Base-by-base conservation (phyloP, 2,888 invertebrate genomes). In the Orchestes rusci region DNA sequence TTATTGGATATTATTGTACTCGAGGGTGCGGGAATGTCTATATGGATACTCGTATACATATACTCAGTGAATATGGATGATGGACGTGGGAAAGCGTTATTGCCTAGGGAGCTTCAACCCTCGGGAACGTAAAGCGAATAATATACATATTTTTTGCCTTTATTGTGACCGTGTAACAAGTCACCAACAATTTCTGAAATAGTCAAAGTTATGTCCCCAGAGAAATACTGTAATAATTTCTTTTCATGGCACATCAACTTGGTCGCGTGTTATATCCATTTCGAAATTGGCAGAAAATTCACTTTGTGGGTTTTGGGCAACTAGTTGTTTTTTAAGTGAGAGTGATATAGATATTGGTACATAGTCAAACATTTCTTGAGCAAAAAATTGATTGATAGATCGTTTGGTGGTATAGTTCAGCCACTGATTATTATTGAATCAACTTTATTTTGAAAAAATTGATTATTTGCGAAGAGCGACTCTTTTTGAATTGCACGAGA, bases 151-250 rank as follows among this genome's bases (percentile, higher is more conserved):
- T 43, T 48, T 48, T 48, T 43, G 39, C 20, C 31, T 48, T 48
- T 48, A 43, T 48, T 48, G 48, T 43, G 20, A 43, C 43, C 36
- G 39, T 48, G 34, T 41, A 48, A 48, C 48, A 48, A 48, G 43
- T 48, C 43, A 48, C 43, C 43, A 40, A 40, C 43, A 43, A 48
- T 48, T 43, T 43, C 43, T 43, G 40, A 48, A 48, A 48, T 43
- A 39, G 40, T 48, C 43, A 39, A 43, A 39, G 43, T 48, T 43
- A 43, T 39, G 40, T 48, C 48, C 48, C 48, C 31, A 15, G 48
- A 48, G 48, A 39, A 16, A 35, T 27, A 32, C 15, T 30, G 30
- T 48, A 43, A 48, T 48, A 28, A 36, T 43, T 31, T 23, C 16
- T 30, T 40, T 48, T 39, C 43, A 43, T 39, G 35, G 48, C 31